A percentile compares a stretch with the other conserved stretches of the same genome.
Evolutionary conservation across 2,797 vertebrate species (phyloP).

Genomic region (Aulostomus chinensis): DNA sequence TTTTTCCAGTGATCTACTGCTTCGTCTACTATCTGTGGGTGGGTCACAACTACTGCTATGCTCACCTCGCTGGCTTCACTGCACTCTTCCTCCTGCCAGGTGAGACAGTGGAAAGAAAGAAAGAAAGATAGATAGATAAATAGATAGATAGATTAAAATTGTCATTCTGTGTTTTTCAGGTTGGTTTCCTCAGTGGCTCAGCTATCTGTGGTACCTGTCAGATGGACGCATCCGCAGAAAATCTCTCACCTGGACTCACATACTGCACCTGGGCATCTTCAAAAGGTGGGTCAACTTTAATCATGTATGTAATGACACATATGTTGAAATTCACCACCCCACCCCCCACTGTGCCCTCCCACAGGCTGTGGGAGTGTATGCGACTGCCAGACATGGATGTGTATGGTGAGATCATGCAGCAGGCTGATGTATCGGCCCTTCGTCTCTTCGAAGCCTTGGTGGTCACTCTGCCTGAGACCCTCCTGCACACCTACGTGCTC

Average conservation of each 20-base stretch:
- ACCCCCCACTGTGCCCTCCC: too few relatives aligned
- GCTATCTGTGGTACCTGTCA: constrained; percentile 83
- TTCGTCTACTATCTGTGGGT: constrained; percentile 77
- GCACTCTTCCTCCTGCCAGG: constrained; percentile 78
- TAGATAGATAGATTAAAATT: not conserved
- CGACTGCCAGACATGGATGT: constrained; percentile 11
- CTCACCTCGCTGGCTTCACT: constrained; percentile 79
- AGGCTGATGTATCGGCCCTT: constrained; percentile 82
- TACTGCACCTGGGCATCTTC: constrained; percentile 88
- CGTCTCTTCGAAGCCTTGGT: constrained; percentile 85
- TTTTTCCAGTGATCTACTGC: constrained; percentile 78
- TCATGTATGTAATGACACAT: too few relatives aligned
- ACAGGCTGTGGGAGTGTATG: constrained; percentile 82
- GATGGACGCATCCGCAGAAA: constrained; percentile 70
- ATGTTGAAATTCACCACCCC: too few relatives aligned
- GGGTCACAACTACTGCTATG: constrained; percentile 78
- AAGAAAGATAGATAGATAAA: not conserved
- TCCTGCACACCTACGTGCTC: constrained; percentile 82
- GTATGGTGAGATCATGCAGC: constrained; percentile 75
- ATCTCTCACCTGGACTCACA: constrained; percentile 77
- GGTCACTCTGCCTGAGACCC: constrained; percentile 84
- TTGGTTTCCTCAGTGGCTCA: constrained; percentile 82
- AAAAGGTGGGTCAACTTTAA: constrained; percentile 72
- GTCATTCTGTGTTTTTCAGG: constrained; percentile 54
- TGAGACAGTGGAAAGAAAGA: constrained; percentile 60